Evolutionary conservation across 2,888 invertebrate genomes (phyloP).

Genomic region (Callimorpha dominula): DNA sequence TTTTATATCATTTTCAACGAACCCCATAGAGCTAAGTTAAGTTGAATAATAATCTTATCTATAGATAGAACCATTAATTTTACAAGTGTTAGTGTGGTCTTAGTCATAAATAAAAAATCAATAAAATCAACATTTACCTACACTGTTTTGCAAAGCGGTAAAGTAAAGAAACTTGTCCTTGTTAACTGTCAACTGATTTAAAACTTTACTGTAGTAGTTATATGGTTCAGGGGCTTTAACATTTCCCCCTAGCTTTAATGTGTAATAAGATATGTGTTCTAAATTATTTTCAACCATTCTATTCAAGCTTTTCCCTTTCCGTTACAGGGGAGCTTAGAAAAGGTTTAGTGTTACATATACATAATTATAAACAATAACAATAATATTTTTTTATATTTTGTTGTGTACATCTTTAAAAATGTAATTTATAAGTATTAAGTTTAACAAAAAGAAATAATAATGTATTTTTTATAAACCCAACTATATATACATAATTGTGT

Average conservation of each 20-base stretch:
- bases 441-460: too few relatives aligned
- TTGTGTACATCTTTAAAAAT: too few relatives aligned
- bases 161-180: not conserved
- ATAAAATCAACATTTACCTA: not conserved
- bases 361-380: too few relatives aligned
- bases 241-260: not conserved
- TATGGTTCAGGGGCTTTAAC: not conserved
- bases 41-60: not conserved
- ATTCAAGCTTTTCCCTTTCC: not conserved
- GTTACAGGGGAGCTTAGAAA: not conserved
- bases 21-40: not conserved
- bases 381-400: too few relatives aligned
- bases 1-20: too few relatives aligned
- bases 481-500: too few relatives aligned
- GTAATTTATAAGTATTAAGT: too few relatives aligned
- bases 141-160: not conserved
- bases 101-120: not conserved
- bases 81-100: not conserved
- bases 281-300: not conserved
- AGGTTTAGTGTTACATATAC: not conserved
- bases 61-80: not conserved
- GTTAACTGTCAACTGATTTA: not conserved
- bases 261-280: not conserved
- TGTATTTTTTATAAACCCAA: too few relatives aligned
- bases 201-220: not conserved